phyloP scores from a whole-genome alignment of 2,888 invertebrate genomes.

The Mesorhabditis belari region DNA sequence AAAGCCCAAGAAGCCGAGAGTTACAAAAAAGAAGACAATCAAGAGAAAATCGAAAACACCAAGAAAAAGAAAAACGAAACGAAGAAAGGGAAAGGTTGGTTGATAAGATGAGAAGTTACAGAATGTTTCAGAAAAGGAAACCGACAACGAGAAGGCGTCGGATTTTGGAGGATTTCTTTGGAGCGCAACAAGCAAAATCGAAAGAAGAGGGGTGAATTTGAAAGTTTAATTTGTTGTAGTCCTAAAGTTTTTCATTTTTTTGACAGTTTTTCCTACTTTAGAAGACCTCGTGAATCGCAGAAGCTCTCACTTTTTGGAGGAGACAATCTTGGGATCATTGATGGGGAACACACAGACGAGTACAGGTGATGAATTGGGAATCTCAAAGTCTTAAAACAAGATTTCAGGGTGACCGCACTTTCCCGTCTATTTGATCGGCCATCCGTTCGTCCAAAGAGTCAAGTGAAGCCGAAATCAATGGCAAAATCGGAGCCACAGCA shows the following conservation, averaged over 20 bases:
- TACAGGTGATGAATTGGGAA: no score
- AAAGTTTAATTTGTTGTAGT: not conserved
- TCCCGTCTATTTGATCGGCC: no score
- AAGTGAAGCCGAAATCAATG: no score
- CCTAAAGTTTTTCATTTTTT: no score
- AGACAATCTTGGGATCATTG: not conserved
- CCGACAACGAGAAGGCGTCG: not conserved
- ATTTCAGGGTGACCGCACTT: no score
- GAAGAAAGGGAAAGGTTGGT: not conserved
- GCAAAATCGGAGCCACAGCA: no score
- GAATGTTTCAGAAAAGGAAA: not conserved
- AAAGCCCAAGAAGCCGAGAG: not conserved
- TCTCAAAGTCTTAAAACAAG: no score
- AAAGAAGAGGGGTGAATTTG: not conserved
- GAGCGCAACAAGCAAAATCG: not conserved
- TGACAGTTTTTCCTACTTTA: no score
- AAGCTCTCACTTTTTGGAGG: not conserved
- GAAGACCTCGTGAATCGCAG: no score
- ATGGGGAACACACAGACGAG: not conserved
- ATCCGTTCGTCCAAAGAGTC: not conserved
- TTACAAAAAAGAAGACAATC: no score
- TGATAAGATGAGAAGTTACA: not conserved
- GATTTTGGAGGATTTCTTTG: not conserved
- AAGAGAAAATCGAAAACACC: no score
- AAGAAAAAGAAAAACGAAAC: not conserved